Evolutionary conservation across 2,888 invertebrate species (phyloP), one percentile per base, ranked within the genome.

Genomic region (Orthonevra nobilis): DNA sequence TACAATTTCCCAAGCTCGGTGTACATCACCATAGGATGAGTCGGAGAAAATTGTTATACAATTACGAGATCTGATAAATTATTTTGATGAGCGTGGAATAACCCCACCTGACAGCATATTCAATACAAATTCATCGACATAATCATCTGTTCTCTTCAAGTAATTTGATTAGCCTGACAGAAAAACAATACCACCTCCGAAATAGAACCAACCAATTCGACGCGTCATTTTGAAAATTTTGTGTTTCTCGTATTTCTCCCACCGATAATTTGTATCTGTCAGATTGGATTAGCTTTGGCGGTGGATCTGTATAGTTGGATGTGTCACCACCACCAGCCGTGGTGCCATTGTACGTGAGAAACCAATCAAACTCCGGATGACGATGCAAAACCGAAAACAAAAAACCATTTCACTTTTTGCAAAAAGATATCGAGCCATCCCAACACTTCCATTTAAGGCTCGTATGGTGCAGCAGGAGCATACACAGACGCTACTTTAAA

Each of bases 261-360:
- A n/a, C n/a, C 20, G 19, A 60, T 60, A 77, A 77, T 72, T 77
- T 77, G 60, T 77, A 72, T 60, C 72, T 77, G 77, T 77, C 77
- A 66, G 64, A 77, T 40, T 12, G 14, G 20, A 10, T 12, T 15
- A n/a, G 14, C 46, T 68, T 40, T 46, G 64, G 66, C 30, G 70
- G 70, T 30, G 30, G 36, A 56, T 54, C 34, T 34, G 34, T n/a
- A n/a, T n/a, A n/a, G n/a, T n/a, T n/a, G 26, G 58, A 48, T 79
- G 73, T 79, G 79, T 79, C 79, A 79, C 79, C 73, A 56, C 79
- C 73, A 79, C 64, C 61, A 73, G 28, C 50, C 54, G 73, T 73
- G 63, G 3, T 5, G 23, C 63, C 50, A 75, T 75, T 61, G 50
- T 70, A 40, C 54, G 70, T 70, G 70, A 70, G 70, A 69, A 69